Evolutionary conservation across 1,140 invertebrate species (phyloP).

Genomic region (Camponotus floridanus): DNA sequence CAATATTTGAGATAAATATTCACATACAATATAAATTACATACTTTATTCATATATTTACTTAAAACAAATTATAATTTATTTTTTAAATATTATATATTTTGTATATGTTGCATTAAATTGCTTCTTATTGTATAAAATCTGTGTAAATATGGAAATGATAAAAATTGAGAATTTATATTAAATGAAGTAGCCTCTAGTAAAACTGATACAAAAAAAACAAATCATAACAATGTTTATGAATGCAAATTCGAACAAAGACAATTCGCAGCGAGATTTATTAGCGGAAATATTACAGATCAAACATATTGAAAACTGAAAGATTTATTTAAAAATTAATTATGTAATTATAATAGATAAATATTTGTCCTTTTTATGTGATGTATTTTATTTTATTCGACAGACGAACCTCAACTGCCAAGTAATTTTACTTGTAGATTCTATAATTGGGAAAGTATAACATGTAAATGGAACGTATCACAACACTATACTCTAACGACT

Average conservation of each 20-base stretch:
- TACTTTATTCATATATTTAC: background rate
- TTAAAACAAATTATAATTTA: background rate
- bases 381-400: constrained; percentile 19
- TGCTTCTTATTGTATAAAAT: background rate
- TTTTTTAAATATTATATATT: background rate
- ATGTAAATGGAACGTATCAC: constrained; percentile 88
- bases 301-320: background rate
- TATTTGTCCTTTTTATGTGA: background rate
- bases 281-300: background rate
- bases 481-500: constrained; percentile 86
- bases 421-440: constrained; percentile 89
- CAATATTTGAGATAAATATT: constrained; percentile 5
- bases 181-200: background rate
- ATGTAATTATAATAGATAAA: background rate
- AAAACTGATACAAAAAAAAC: background rate
- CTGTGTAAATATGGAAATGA: background rate
- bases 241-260: too few species aligned
- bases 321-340: constrained; percentile 9
- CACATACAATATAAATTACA: background rate
- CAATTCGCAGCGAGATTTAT: background rate
- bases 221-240: background rate
- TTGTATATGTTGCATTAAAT: too few species aligned
- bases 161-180: constrained; percentile 5
- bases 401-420: constrained; percentile 86
- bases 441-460: constrained; percentile 89